A percentile compares a stretch with the other conserved stretches of the same genome.
phyloP scores from a whole-genome alignment of 2,797 vertebrate genomes.

The Sternotherus odoratus region DNA sequence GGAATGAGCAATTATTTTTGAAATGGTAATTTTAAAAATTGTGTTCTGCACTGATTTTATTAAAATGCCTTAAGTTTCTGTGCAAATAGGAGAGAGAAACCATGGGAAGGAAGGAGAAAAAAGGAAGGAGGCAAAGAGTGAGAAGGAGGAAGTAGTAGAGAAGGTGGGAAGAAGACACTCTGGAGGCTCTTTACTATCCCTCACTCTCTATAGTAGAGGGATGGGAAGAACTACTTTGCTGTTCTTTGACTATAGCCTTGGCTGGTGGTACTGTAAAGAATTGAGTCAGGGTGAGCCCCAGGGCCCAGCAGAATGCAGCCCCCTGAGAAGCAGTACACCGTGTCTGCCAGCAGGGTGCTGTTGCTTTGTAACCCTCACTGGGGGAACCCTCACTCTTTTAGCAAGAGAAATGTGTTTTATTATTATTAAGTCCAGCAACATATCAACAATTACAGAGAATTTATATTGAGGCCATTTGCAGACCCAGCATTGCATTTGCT shows the following conservation, averaged over 20 bases:
- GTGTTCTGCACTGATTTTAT: fast-evolving
- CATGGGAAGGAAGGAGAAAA: not conserved
- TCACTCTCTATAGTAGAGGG: not conserved
- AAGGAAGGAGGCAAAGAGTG: not conserved
- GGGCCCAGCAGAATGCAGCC: not conserved
- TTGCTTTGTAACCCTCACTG: not conserved
- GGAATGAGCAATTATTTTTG: not conserved
- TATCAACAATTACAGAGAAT: not conserved
- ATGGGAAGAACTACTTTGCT: not conserved
- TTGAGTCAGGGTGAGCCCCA: not conserved
- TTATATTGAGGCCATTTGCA: not conserved
- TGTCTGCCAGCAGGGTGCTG: not conserved
- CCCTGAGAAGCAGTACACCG: fast-evolving
- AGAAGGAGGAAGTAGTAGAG: not conserved
- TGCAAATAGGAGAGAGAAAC: not conserved
- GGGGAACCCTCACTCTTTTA: not conserved
- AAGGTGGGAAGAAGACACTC: not conserved
- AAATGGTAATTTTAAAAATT: not conserved
- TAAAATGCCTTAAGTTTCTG: not conserved
- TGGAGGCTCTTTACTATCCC: not conserved
- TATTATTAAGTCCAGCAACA: not conserved
- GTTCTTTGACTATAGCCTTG: not conserved
- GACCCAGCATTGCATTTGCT: not conserved
- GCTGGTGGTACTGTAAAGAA: not conserved
- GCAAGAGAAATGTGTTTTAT: not conserved